Evolutionary conservation across 2,113 vertebrate genomes (phyloP).

Genomic region (Aptenodytes patagonicus): DNA sequence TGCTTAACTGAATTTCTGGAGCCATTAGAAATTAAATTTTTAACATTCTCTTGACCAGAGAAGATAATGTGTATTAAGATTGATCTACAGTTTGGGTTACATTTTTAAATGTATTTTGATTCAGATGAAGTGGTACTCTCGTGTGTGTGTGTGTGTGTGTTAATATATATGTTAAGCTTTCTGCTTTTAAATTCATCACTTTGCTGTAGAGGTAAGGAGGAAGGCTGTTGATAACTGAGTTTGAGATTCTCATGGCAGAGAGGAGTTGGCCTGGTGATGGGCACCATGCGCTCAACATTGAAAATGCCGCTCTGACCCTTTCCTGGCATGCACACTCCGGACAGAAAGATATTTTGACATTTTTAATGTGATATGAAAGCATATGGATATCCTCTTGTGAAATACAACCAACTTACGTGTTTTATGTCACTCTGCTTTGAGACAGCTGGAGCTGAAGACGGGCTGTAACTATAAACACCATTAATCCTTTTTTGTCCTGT

Average conservation of each 20-base stretch:
- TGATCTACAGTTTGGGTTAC: not conserved
- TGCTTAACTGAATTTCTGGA: not conserved
- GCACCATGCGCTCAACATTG: not conserved
- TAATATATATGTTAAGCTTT: not conserved
- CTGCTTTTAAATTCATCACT: not conserved
- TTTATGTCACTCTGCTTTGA: constrained; percentile 54
- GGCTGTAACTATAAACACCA: constrained; percentile 35
- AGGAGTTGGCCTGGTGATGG: not conserved
- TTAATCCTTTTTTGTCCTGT: not conserved
- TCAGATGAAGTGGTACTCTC: not conserved
- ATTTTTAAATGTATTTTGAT: not conserved
- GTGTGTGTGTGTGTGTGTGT: accelerated
- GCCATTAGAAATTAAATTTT: not conserved
- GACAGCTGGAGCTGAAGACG: constrained; percentile 41
- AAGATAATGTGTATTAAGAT: not conserved
- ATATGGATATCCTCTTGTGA: constrained; percentile 28
- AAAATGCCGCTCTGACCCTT: not conserved
- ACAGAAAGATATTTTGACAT: constrained; percentile 40
- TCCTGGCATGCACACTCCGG: not conserved
- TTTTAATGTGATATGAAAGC: constrained; percentile 39
- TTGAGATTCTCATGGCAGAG: not conserved
- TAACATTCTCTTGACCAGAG: not conserved
- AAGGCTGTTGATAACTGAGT: not conserved
- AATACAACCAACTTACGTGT: constrained; percentile 13
- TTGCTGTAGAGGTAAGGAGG: not conserved